Conservation (phyloP, 2,113 vertebrate species). For the Varanus komodoensis region DNA sequence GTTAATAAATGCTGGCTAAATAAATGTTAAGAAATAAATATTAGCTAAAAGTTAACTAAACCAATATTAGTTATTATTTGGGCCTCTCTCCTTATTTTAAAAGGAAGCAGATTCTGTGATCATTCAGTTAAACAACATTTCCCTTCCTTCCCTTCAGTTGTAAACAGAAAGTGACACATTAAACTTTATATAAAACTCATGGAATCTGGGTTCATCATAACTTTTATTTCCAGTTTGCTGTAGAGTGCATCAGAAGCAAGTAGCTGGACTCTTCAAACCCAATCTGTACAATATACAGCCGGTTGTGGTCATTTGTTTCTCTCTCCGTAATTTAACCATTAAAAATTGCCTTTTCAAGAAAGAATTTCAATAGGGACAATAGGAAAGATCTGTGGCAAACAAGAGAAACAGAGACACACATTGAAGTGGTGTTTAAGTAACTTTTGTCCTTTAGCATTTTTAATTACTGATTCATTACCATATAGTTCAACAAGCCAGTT, state of each 20-base stretch:
- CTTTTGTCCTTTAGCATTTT: constrained; percentile 62
- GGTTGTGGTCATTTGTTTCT: background rate
- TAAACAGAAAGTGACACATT: background rate
- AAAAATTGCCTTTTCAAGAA: constrained; percentile 40
- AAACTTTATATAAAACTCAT: constrained; percentile 24
- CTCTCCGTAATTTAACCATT: constrained; percentile 51
- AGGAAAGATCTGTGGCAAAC: constrained; percentile 43
- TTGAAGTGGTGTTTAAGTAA: constrained; percentile 56
- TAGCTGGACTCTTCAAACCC: background rate
- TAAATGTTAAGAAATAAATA: background rate
- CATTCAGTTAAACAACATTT: constrained; percentile 35
- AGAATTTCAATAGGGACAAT: constrained; percentile 34
- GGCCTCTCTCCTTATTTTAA: background rate
- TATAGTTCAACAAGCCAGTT: constrained; percentile 54
- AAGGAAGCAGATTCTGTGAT: background rate
- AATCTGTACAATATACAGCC: background rate
- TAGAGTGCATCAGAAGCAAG: background rate
- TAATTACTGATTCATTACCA: constrained; percentile 70
- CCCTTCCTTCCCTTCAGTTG: constrained; percentile 24
- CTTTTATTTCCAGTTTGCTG: background rate
- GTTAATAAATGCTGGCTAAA: background rate
- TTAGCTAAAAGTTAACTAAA: too few relatives aligned
- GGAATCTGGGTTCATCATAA: background rate
- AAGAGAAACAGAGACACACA: constrained; percentile 65
- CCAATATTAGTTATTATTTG: background rate